Evolutionary conservation across 1,140 invertebrate species (phyloP).

Genomic region (Kradibia gibbosae): DNA sequence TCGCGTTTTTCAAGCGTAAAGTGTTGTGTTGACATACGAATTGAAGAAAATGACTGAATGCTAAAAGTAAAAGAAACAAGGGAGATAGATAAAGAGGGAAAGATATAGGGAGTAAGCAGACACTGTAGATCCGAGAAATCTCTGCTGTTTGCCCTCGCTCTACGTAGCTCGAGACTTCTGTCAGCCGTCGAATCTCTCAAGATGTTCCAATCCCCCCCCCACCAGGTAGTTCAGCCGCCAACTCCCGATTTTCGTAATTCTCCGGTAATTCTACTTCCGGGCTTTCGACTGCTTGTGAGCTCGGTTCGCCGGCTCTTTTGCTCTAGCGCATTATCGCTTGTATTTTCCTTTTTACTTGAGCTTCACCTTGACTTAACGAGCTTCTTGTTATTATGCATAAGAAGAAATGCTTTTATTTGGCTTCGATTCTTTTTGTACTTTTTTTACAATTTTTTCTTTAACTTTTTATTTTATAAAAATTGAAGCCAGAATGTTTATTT

Average conservation of each 20-base stretch:
- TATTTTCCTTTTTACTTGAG: background rate
- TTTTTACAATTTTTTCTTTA: background rate
- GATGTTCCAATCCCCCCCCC: background rate
- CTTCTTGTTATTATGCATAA: conserved; percentile 37
- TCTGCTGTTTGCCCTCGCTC: conserved; percentile 46
- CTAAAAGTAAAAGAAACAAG: background rate
- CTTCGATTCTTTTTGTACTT: conserved; percentile 1
- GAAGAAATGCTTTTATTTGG: background rate
- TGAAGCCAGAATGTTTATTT: background rate
- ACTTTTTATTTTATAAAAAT: background rate
- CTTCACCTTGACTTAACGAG: background rate
- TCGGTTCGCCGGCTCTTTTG: background rate
- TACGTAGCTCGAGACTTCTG: background rate
- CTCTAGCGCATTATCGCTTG: background rate
- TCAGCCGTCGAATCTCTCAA: conserved; percentile 23
- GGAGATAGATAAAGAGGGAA: background rate
- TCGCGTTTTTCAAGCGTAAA: background rate
- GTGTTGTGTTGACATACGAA: conserved; percentile 41
- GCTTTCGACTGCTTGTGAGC: conserved; percentile 16
- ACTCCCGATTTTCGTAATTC: conserved; percentile 36
- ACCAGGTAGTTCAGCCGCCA: conserved; percentile 1
- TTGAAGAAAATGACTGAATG: background rate
- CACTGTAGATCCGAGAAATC: conserved; percentile 29
- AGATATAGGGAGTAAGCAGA: background rate
- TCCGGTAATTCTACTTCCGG: conserved; percentile 41